Percentiles rank a stretch among this genome's conserved stretches.
phyloP scores from a whole-genome alignment of 1,140 invertebrate species.

The Octopus bimaculoides region DNA sequence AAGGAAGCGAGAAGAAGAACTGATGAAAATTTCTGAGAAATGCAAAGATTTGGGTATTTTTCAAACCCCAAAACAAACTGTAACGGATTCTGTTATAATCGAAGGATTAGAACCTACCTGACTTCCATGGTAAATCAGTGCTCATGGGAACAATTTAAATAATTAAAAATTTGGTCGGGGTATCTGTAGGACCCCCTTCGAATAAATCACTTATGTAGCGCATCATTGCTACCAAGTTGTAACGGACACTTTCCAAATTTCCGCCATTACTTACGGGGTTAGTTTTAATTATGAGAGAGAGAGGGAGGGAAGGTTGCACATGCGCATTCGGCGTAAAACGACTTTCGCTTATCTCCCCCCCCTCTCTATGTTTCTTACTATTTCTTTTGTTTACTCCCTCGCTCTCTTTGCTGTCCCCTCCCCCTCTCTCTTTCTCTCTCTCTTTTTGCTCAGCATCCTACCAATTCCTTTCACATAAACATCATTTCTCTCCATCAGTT shows the following conservation, averaged over 20 bases:
- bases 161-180: constrained; percentile 1
- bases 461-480: too few relatives aligned
- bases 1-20: too few relatives aligned
- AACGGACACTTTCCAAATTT: constrained; percentile 8
- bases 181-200: constrained; percentile 1
- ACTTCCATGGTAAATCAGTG: neutral
- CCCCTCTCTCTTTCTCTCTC: neutral
- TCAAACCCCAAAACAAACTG: too few relatives aligned
- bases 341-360: neutral
- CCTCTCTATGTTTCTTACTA: neutral
- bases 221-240: neutral
- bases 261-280: neutral
- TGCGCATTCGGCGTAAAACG: neutral
- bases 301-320: neutral
- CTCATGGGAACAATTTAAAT: neutral
- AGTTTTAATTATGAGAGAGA: too few relatives aligned
- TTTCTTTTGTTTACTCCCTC: neutral
- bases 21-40: too few relatives aligned
- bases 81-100: too few relatives aligned
- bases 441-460: neutral
- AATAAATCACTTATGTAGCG: neutral
- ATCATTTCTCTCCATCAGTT: neutral
- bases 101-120: neutral
- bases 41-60: too few relatives aligned
- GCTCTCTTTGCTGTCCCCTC: neutral